A percentile compares a stretch with the other conserved stretches of the same genome.
These are phyloP conservation scores for Stegastes partitus DNA, from an alignment of 2,113 vertebrate species.

Conservation along the genomic window DNA sequence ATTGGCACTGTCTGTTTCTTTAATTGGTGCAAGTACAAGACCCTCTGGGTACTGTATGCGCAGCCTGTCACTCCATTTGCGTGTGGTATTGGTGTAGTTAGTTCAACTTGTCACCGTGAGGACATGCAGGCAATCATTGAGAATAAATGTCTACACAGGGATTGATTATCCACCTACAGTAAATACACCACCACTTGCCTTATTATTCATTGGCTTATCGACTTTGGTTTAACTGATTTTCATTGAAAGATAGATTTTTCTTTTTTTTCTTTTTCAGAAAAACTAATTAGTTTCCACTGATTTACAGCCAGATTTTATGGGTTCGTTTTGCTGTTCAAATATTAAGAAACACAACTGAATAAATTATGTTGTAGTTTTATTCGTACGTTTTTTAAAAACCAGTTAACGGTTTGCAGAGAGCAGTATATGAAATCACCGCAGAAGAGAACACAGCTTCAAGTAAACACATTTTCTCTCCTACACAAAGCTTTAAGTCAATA, in stretches of 20 bases:
- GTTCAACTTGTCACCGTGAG: conserved; percentile 60
- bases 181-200: not conserved
- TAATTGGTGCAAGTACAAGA: conserved; percentile 73
- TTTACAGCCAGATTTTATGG: not conserved
- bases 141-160: conserved; percentile 32
- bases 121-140: conserved; percentile 46
- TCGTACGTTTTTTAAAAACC: not conserved
- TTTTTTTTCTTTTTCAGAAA: not conserved
- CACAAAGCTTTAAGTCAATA: conserved; percentile 2
- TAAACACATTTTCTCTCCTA: not conserved
- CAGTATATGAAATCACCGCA: not conserved
- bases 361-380: not conserved
- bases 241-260: not conserved
- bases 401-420: not conserved
- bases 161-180: conserved; percentile 23
- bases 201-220: conserved; percentile 27
- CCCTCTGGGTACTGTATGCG: conserved; percentile 59
- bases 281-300: not conserved
- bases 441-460: not conserved
- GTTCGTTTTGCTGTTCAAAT: conserved; percentile 2
- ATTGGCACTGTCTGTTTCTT: conserved; percentile 71
- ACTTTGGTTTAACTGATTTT: conserved; percentile 21
- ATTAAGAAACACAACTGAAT: not conserved
- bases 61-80: conserved; percentile 61
- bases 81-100: conserved; percentile 53